phyloP scores from a whole-genome alignment of 92 coral and sea anemone species.

The Epizoanthus stellaris region DNA sequence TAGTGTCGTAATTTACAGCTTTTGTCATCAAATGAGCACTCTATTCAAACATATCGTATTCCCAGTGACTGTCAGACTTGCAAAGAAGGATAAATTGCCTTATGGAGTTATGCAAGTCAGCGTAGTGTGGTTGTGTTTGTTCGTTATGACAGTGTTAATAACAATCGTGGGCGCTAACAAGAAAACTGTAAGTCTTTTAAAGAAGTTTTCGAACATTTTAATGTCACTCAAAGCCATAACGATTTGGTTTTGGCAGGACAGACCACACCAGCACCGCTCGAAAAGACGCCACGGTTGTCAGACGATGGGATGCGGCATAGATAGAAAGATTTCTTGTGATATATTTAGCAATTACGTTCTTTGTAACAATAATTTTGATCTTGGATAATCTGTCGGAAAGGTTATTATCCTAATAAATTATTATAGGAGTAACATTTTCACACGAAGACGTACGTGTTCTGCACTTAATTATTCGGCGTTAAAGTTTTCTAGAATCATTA shows the following conservation, averaged over 20 bases:
- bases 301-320: background rate
- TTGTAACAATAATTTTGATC: constrained; percentile 16
- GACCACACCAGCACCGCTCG: background rate
- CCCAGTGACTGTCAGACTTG: constrained; percentile 9
- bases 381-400: background rate
- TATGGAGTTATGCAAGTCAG: background rate
- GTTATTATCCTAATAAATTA: background rate
- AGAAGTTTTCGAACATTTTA: background rate
- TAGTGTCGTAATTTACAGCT: background rate
- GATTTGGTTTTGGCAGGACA: constrained; percentile 4
- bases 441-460: background rate
- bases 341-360: constrained; percentile 22
- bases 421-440: background rate
- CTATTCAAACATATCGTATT: background rate
- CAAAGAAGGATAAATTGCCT: background rate
- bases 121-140: background rate
- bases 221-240: background rate
- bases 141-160: background rate
- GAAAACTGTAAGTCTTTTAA: no score
- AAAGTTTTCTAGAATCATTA: background rate
- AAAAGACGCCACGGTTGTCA: background rate
- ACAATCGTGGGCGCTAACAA: background rate
- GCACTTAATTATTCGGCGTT: background rate
- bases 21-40: background rate
- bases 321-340: constrained; percentile 17